phyloP scores from a whole-genome alignment of 2,113 vertebrate genomes.

The Oryzias woworae region DNA sequence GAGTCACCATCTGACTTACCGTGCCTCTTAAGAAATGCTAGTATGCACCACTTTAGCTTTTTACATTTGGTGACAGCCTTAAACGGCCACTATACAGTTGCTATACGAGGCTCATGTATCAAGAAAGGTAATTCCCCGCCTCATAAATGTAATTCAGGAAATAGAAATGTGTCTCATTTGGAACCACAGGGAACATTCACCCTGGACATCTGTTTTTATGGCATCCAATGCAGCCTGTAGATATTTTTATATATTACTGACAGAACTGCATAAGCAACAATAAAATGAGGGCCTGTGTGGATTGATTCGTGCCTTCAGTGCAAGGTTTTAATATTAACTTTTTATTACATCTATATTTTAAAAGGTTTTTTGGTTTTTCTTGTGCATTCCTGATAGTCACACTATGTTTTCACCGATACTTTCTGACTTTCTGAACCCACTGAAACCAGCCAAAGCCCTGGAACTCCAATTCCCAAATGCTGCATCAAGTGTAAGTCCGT shows the following conservation, averaged over 20 bases:
- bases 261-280: conserved; percentile 39
- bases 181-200: neutral
- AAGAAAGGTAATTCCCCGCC: neutral
- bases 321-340: conserved; percentile 12
- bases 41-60: neutral
- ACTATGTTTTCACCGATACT: neutral
- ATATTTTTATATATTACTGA: conserved; percentile 12
- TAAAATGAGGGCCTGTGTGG: conserved; percentile 26
- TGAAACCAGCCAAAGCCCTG: too few relatives aligned
- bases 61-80: neutral
- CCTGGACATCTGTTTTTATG: neutral
- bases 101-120: neutral
- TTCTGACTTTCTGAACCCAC: too few relatives aligned
- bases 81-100: neutral
- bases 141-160: neutral
- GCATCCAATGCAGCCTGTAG: conserved; percentile 4
- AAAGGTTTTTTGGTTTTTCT: neutral
- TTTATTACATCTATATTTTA: conserved; percentile 46
- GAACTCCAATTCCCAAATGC: too few relatives aligned
- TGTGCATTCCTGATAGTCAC: neutral
- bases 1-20: too few relatives aligned
- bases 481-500: too few relatives aligned
- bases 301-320: neutral
- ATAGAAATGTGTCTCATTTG: neutral
- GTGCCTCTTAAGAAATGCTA: neutral